Evolutionary conservation across 2,797 vertebrate genomes (phyloP).

Genomic region (Microctenopoma stevenorrisi): DNA sequence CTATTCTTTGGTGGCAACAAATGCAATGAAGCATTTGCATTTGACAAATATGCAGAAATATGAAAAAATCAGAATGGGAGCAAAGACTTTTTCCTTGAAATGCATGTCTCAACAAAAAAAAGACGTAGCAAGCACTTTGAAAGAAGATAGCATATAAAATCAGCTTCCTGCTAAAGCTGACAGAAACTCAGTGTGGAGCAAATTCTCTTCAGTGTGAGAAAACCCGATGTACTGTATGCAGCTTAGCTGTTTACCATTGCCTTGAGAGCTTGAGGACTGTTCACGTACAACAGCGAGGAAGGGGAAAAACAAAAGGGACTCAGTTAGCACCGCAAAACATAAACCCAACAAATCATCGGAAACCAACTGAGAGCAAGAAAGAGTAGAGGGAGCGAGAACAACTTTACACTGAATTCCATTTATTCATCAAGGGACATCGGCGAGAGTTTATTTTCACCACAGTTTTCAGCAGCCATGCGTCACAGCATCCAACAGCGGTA

Average conservation of each 20-base stretch:
- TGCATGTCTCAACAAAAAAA: slow-evolving; percentile 28
- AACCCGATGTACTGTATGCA: slow-evolving; percentile 14
- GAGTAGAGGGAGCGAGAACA: slow-evolving; percentile 38
- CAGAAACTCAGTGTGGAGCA: slow-evolving; percentile 32
- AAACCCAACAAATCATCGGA: slow-evolving; percentile 62
- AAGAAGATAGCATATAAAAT: slow-evolving; percentile 56
- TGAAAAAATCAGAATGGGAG: too few species aligned
- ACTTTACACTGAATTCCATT: slow-evolving; percentile 70
- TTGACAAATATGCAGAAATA: too few species aligned
- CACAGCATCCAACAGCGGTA: slow-evolving; percentile 69
- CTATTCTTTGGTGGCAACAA: too few species aligned
- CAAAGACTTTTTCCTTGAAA: too few species aligned
- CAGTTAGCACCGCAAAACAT: slow-evolving; percentile 55
- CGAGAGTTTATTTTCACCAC: slow-evolving; percentile 69
- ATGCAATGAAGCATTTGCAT: too few species aligned
- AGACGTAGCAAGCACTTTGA: slow-evolving; percentile 40
- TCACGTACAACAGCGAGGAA: slow-evolving; percentile 47
- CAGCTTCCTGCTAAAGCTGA: slow-evolving; percentile 34
- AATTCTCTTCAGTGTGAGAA: slow-evolving; percentile 39
- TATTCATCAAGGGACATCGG: slow-evolving; percentile 47
- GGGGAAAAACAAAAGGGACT: slow-evolving; percentile 56
- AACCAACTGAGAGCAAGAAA: slow-evolving; percentile 46
- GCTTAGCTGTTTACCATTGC: slow-evolving; percentile 54
- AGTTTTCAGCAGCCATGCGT: slow-evolving; percentile 68
- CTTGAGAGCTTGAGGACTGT: slow-evolving; percentile 45